A percentile compares a stretch with the other conserved stretches of the same genome.
phyloP scores from a whole-genome alignment of 2,113 vertebrate species.

The Aythya baeri region DNA sequence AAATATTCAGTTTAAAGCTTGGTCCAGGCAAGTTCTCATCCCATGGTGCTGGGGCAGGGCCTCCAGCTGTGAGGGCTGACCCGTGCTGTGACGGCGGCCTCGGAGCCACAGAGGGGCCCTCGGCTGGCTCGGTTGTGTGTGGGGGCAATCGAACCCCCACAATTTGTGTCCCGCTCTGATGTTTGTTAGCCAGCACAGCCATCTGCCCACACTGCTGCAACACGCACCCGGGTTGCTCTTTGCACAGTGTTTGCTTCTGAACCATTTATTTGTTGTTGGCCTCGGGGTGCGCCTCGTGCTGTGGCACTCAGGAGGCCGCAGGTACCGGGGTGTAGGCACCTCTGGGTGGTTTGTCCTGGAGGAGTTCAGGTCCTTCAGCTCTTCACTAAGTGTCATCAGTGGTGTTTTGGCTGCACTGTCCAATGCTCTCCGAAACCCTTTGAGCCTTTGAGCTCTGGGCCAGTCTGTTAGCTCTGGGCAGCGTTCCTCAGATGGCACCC shows the following conservation, averaged over 20 bases:
- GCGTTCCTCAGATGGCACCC: rapidly evolving
- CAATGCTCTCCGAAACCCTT: not conserved
- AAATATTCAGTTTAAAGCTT: not conserved
- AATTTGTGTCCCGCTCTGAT: not conserved
- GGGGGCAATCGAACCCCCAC: rapidly evolving
- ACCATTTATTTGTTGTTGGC: no score
- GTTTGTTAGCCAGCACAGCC: not conserved
- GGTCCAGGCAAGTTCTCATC: not conserved
- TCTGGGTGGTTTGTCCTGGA: not conserved
- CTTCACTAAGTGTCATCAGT: not conserved
- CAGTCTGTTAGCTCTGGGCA: rapidly evolving
- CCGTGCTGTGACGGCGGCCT: not conserved
- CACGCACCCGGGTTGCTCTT: not conserved
- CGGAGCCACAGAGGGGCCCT: not conserved
- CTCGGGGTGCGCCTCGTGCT: no score
- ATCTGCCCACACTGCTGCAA: rapidly evolving
- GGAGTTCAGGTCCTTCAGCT: not conserved
- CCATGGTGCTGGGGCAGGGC: not conserved
- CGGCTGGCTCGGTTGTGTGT: rapidly evolving
- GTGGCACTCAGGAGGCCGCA: rapidly evolving
- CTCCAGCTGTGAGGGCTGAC: not conserved
- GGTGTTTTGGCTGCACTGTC: not conserved
- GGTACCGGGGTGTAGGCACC: no score
- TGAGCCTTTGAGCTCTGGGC: not conserved
- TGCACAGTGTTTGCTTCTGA: not conserved